Evolutionary conservation across 1,140 invertebrate species (phyloP), one percentile per base, ranked within the genome.

Genomic region (Heliconius nattereri): DNA sequence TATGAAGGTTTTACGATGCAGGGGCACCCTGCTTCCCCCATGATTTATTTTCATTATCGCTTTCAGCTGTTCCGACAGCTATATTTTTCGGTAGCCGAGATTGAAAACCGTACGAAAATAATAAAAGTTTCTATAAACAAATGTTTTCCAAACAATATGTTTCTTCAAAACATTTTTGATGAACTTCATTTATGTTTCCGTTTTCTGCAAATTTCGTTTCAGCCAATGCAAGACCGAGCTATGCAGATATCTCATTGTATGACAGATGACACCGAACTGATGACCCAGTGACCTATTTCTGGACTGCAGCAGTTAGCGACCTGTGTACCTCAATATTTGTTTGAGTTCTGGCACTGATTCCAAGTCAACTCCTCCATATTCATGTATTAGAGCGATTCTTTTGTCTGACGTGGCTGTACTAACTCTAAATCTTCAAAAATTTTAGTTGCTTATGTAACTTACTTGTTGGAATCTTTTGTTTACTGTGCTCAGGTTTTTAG

Each of bases 201-300:
- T 71, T 52, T 75, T 81, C 70, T 35, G 45, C 37, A 86, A 86
- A 88, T 89, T 79, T 66, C 83, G 85, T 83, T 85, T 83, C 81
- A 81, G 82, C 81, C 85, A 87, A 90, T 90, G 85, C 86, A 88
- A 89, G 86, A 85, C 83, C 85, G 84, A 84, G 81, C 85, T 85
- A 87, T 89, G 90, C 89, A 92, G 88, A 89, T 93, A 92, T 91
- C 88, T 92, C 92, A 92, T 90, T 92, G 89, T 94, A 90, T 90
- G 91, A 89, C 89, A 90, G 87, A 71, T 86, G 83, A 88, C 87
- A 87, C 84, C 84, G 86, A 88, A 90, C 86, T 90, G 87, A 88
- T 90, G 91, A 91, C 92, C 92, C 85, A 92, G 84, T 94, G 88
- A 92, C 92, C 92, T 78, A 88, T 79, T 87, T 94, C 83, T 87